A percentile compares a stretch with the other conserved stretches of the same genome.
Evolutionary conservation across 1,140 invertebrate species (phyloP).

Genomic region (Bombus sylvicola): DNA sequence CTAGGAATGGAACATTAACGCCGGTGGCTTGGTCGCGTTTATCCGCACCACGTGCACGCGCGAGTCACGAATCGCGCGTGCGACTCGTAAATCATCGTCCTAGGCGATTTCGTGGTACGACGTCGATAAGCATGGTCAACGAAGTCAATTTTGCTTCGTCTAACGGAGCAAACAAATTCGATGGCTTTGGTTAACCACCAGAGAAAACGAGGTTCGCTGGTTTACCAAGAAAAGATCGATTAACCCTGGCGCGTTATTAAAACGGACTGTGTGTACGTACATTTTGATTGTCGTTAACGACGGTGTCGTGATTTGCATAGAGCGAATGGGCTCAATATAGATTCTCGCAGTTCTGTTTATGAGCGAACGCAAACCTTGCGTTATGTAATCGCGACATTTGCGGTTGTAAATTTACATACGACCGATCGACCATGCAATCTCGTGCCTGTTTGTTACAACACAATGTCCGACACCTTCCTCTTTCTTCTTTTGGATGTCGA

Average conservation of each 20-base stretch:
- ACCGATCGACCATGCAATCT: no score
- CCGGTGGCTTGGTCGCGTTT: constrained; percentile 18
- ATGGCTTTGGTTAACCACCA: not conserved
- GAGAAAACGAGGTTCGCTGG: not conserved
- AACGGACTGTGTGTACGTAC: no score
- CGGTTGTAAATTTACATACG: not conserved
- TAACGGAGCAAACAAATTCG: not conserved
- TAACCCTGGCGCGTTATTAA: not conserved
- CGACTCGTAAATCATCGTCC: constrained; percentile 10
- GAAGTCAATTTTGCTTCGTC: not conserved
- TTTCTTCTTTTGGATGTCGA: not conserved
- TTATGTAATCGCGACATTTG: not conserved
- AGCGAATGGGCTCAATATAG: not conserved
- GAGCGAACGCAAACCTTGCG: not conserved
- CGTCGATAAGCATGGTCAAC: not conserved
- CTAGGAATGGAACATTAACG: constrained; percentile 51
- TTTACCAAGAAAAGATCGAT: no score
- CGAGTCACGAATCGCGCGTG: not conserved
- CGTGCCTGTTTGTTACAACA: rapidly evolving
- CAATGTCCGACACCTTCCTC: not conserved
- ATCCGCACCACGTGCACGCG: constrained; percentile 16
- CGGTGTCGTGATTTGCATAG: not conserved
- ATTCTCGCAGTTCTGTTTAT: not conserved
- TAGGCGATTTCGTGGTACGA: not conserved
- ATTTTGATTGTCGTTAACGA: not conserved